Evolutionary conservation across 2,888 invertebrate species (phyloP), one percentile per base, ranked within the genome.

Genomic region (Epirrhoe alternata): DNA sequence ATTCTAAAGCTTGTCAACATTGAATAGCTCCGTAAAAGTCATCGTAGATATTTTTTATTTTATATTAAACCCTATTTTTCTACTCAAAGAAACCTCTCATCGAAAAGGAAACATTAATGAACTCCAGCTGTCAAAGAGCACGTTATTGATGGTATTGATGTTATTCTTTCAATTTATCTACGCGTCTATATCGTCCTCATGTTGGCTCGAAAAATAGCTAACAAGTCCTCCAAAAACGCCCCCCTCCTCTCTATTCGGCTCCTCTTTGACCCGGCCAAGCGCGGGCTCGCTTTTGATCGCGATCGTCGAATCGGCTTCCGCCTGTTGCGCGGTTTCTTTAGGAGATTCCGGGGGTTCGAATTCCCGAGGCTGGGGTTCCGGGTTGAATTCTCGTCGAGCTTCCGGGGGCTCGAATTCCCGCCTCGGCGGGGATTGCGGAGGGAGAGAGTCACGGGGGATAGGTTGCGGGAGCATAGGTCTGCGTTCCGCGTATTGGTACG

Each of bases 151-250:
- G n/a, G 47, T 47, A 7, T 14, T 42, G 38, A 12, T 10, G 5
- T 42, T 42, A 42, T 42, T 42, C 12, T 12, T 42, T 12, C 4
- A 42, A 42, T 42, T 10, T 35, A n/a, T 10, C 81, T 87, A 90
- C 71, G 87, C 95, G 87, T 97, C 97, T 81, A 97, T 94, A 88
- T 97, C 97, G 84, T 97, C 97, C 86, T 97, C 97, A 76, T 95
- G 95, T 88, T 98, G 98, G 83, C 97, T 97, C 76, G 97, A 97
- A 89, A 98, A 98, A 91, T 98, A 98, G 86, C 97, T 97, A 66
- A 98, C 98, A 78, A 98, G 94, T 5, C 98, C 98, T 47, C 97
- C 97, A 87, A 98, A 98, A 83, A 97, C 97, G 56, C 97, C 95
- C 71, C 94, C 94, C 73, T 94, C 95, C 66, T 95, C 95, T 90